Percentiles rank a stretch among this genome's conserved stretches.
Conservation (phyloP, 2,888 invertebrate species). For the Scaptomyza cyrtandrae region DNA sequence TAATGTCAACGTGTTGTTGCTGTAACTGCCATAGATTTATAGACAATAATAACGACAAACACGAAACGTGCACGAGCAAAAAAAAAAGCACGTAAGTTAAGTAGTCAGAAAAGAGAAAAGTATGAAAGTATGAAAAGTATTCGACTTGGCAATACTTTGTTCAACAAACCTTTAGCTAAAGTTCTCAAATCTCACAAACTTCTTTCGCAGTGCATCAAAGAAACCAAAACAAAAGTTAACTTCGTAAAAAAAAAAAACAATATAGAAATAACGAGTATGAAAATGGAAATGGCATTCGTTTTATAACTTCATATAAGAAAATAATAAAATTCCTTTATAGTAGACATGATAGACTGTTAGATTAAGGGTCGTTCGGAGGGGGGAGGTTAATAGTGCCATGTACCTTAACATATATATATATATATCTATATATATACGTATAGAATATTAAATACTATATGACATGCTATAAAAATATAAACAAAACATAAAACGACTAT, state of each 20-base stretch:
- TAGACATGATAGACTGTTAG: conserved; percentile 71
- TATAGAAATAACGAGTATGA: neutral
- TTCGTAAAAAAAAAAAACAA: conserved; percentile 8
- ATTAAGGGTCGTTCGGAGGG: conserved; percentile 16
- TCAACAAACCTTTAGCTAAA: no score
- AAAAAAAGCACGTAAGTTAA: conserved; percentile 51
- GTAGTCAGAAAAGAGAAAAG: conserved; percentile 51
- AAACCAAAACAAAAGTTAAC: conserved; percentile 21
- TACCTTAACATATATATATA: conserved; percentile 44
- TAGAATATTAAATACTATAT: conserved; percentile 71
- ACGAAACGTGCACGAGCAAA: conserved; percentile 57
- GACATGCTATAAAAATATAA: conserved; percentile 79
- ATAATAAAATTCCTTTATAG: conserved; percentile 75
- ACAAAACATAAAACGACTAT: conserved; percentile 80
- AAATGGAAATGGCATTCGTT: conserved; percentile 34
- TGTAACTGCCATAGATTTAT: conserved; percentile 73
- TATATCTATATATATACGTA: conserved; percentile 39
- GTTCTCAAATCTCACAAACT: no score
- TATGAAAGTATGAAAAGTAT: neutral
- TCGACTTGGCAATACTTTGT: neutral
- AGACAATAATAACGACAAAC: conserved; percentile 77
- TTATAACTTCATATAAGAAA: conserved; percentile 68
- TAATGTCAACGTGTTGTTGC: conserved; percentile 81
- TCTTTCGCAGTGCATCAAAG: neutral
- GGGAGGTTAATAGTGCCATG: conserved; percentile 54